Base-by-base conservation (phyloP, 1,140 invertebrate genomes). In the Kradibia gibbosae region DNA sequence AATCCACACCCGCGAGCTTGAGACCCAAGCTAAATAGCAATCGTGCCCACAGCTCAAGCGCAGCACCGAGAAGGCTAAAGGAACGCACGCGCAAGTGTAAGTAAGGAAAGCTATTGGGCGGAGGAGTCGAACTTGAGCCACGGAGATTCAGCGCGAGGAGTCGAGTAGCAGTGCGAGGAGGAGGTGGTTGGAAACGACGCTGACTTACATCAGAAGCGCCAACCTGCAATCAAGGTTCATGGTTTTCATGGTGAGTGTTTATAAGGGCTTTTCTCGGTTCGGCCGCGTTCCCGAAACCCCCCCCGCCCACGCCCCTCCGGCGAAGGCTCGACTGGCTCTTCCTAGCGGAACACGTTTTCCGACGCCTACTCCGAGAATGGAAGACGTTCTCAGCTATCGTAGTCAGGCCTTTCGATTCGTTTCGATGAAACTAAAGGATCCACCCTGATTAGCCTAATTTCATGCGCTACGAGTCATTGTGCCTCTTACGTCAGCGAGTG, bases 151-250 rank as follows among this genome's bases (percentile, higher is more conserved):
- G 77, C 77, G 55, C 75, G 81, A 79, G 48, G 70, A 72, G 71
- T 8, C 28, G 62, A 78, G 71, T 76, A 62, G 74, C 48, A 67
- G 36, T 42, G 71, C 48, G 65, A 82, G 80, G 85, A 86, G 84
- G 86, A 84, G 86, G 87, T 89, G 90, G 89, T 87, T 88, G 87
- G 89, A 91, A 88, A 90, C 90, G 50, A 82, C 57, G 87, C 90
- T 90, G 90, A 91, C 87, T 91, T 91, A 91, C 89, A 90, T 90
- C 90, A 87, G 86, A 88, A 91, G 85, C 88, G 90, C 90, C 90
- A 90, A 91, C 89, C 90, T 91, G 91, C 90, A 91, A 91, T 91
- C 91, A 91, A 91, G 90, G 91, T 91, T 91, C 91, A 91, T 91
- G 91, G 91, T 91, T 91, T 91, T 91, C 91, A 91, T 91, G 91